Evolutionary conservation across 2,888 invertebrate genomes (phyloP).

Genomic region (Eilema sororculum): DNA sequence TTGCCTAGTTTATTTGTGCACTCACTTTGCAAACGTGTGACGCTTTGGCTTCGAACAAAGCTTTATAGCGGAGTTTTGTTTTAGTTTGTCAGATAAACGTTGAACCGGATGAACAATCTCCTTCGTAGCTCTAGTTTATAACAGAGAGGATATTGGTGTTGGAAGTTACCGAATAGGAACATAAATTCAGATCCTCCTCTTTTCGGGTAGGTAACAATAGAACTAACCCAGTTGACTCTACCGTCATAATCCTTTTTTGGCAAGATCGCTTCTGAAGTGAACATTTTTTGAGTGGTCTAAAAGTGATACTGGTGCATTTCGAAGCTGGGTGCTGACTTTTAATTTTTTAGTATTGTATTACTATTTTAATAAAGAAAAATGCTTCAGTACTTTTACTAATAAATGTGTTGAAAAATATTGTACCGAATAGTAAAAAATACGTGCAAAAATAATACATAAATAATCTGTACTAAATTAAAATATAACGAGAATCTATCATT

Average conservation of each 20-base stretch:
- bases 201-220: not conserved
- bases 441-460: not conserved
- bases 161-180: not conserved
- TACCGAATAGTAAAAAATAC: not conserved
- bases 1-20: constrained; percentile 54
- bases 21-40: constrained; percentile 46
- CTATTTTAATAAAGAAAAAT: not conserved
- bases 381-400: not conserved
- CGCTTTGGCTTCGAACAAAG: constrained; percentile 46
- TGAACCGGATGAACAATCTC: constrained; percentile 15
- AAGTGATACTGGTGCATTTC: no score
- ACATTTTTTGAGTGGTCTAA: not conserved
- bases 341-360: not conserved
- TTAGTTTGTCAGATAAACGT: constrained; percentile 36
- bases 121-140: constrained; percentile 15
- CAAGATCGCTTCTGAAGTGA: not conserved
- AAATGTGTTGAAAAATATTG: not conserved
- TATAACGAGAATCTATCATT: no score
- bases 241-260: not conserved
- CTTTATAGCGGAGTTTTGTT: constrained; percentile 36
- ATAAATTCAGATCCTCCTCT: no score
- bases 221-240: not conserved
- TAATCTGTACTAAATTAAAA: no score
- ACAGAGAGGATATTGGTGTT: not conserved
- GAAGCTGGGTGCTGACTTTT: not conserved